Conservation (phyloP, 2,113 vertebrate species). For the Okapia johnstoni region DNA sequence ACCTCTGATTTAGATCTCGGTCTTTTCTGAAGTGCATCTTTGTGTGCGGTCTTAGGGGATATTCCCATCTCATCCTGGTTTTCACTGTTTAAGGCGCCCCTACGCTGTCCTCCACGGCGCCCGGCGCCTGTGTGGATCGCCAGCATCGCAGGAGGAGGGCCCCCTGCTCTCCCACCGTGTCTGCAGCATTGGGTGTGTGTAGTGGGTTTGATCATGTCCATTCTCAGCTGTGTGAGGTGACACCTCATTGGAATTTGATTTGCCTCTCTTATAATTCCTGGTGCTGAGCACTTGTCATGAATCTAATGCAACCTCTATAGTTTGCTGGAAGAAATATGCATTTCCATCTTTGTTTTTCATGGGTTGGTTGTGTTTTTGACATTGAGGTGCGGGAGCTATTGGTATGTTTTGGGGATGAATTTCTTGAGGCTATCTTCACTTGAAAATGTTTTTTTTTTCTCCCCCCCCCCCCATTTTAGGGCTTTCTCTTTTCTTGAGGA, state of each 20-base stretch:
- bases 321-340: background rate
- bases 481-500: background rate
- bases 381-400: too few relatives aligned
- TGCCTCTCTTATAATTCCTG: background rate
- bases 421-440: background rate
- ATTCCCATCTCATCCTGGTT: accelerated
- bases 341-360: background rate
- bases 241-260: background rate
- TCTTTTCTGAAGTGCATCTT: accelerated
- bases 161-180: accelerated
- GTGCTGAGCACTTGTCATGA: background rate
- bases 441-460: background rate
- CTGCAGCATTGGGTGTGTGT: accelerated
- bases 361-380: background rate
- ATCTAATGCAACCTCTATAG: background rate
- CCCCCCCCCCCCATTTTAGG: background rate
- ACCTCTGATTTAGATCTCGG: accelerated
- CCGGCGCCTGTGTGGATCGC: accelerated
- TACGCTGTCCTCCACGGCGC: accelerated
- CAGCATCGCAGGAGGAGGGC: background rate
- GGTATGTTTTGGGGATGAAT: background rate
- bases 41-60: background rate
- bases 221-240: background rate
- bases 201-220: accelerated
- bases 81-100: accelerated